A percentile compares a stretch with the other conserved stretches of the same genome.
Conservation (phyloP, 2,888 invertebrate species). For the Eretmocerus hayati region DNA sequence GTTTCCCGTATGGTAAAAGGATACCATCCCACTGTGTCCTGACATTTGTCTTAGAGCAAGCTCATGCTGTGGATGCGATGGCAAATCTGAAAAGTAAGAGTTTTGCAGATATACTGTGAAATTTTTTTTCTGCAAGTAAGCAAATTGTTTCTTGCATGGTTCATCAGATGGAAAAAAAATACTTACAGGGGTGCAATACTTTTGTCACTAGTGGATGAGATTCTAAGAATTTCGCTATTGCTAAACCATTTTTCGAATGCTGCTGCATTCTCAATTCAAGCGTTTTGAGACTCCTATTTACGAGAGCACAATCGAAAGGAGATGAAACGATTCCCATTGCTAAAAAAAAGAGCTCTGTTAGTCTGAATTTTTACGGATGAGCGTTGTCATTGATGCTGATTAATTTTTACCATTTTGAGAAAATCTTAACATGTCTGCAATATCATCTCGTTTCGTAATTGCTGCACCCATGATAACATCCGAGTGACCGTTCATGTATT, state of each 20-base stretch:
- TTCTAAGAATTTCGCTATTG: conserved; percentile 75
- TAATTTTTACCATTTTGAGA: conserved; percentile 82
- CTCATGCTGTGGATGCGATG: conserved; percentile 80
- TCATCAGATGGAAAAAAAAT: neutral
- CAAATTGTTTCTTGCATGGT: conserved; percentile 6
- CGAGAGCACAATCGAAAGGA: conserved; percentile 92
- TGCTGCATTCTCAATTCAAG: conserved; percentile 85
- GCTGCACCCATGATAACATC: conserved; percentile 95
- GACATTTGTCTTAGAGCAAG: conserved; percentile 72
- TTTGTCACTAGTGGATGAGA: conserved; percentile 69
- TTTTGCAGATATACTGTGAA: neutral
- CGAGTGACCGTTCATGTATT: conserved; percentile 97
- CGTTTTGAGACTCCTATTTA: conserved; percentile 90
- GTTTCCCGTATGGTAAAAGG: conserved; percentile 80
- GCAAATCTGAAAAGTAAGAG: conserved; percentile 53
- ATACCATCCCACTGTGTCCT: conserved; percentile 88
- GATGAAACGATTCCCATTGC: conserved; percentile 91
- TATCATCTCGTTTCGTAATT: conserved; percentile 63
- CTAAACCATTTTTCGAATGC: conserved; percentile 71
- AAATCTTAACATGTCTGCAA: conserved; percentile 69
- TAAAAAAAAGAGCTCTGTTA: conserved; percentile 42
- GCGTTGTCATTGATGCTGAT: too few relatives aligned
- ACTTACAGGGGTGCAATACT: conserved; percentile 75
- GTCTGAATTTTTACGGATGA: too few relatives aligned
- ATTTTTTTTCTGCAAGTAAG: too few relatives aligned